A percentile compares a stretch with the other conserved stretches of the same genome.
Evolutionary conservation across 2,888 invertebrate species (phyloP).

Genomic region (Phorcus lineatus): DNA sequence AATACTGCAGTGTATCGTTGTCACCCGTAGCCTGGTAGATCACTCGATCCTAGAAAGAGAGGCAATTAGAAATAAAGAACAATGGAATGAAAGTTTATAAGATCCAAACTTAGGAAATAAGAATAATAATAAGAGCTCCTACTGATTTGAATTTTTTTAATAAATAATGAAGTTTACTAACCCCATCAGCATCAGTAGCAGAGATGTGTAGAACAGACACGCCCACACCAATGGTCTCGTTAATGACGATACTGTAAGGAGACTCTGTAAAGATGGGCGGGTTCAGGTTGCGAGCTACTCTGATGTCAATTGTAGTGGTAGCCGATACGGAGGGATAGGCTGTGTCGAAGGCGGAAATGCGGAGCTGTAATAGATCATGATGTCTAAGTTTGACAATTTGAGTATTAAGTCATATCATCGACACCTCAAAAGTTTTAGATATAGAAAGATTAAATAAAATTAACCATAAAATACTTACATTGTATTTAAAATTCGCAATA

Average conservation of each 20-base stretch:
- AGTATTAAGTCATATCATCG: too few relatives aligned
- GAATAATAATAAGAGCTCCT: too few relatives aligned
- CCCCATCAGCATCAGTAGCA: conserved; percentile 58
- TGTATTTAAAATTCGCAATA: conserved; percentile 48
- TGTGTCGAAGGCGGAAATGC: conserved; percentile 57
- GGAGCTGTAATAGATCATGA: conserved; percentile 48
- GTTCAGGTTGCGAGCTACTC: conserved; percentile 54
- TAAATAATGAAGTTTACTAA: conserved; percentile 27
- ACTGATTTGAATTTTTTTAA: too few relatives aligned
- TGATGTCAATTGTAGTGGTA: conserved; percentile 60
- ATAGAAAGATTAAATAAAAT: too few relatives aligned
- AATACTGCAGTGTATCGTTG: conserved; percentile 47
- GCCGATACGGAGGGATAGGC: conserved; percentile 54
- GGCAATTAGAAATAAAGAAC: not conserved
- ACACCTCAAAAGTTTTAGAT: too few relatives aligned
- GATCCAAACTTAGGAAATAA: too few relatives aligned
- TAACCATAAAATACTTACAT: conserved; percentile 41
- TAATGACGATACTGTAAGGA: conserved; percentile 53
- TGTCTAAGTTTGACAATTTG: too few relatives aligned
- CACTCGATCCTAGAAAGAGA: conserved; percentile 53
- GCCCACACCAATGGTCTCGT: conserved; percentile 54
- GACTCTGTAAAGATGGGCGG: conserved; percentile 47
- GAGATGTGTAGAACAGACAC: conserved; percentile 49
- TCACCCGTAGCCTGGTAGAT: conserved; percentile 52
- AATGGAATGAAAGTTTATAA: not conserved